A percentile compares a stretch with the other conserved stretches of the same genome.
phyloP scores from a whole-genome alignment of 2,888 invertebrate genomes.

The Cheilosia vernalis region DNA sequence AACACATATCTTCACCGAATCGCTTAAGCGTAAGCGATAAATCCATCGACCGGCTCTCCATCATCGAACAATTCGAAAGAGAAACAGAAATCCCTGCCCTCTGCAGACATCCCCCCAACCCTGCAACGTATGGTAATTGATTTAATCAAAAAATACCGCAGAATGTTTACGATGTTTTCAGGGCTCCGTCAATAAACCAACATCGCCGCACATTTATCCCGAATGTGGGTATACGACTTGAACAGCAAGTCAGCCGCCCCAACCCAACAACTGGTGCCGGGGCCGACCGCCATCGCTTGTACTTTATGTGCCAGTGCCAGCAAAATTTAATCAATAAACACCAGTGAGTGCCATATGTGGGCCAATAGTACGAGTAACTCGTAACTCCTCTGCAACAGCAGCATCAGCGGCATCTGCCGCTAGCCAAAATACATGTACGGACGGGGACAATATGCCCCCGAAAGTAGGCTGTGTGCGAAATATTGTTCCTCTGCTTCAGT shows the following conservation, averaged over 20 bases:
- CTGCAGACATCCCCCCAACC: neutral
- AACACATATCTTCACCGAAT: neutral
- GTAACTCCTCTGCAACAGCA: slow-evolving; percentile 40
- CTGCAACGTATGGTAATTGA: slow-evolving; percentile 57
- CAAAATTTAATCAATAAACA: slow-evolving; percentile 75
- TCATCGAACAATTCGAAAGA: neutral
- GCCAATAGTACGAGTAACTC: slow-evolving; percentile 46
- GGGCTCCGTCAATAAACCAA: slow-evolving; percentile 66
- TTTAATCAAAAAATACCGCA: slow-evolving; percentile 74
- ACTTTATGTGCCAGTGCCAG: slow-evolving; percentile 60
- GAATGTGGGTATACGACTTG: neutral
- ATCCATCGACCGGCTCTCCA: slow-evolving; percentile 36
- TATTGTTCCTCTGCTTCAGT: slow-evolving; percentile 70
- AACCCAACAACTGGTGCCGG: neutral
- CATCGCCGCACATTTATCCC: slow-evolving; percentile 20
- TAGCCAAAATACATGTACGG: slow-evolving; percentile 15
- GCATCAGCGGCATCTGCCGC: neutral
- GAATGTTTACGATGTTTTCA: slow-evolving; percentile 67
- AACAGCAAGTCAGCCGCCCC: slow-evolving; percentile 27
- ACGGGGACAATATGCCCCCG: neutral
- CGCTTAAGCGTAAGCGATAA: slow-evolving; percentile 19
- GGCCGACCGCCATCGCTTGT: neutral
- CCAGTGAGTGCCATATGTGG: slow-evolving; percentile 70
- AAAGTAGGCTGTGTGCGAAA: slow-evolving; percentile 54
- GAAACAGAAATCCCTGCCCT: neutral